These are phyloP conservation scores for Rhagologus leucostigma DNA, from an alignment of 2,113 vertebrate species.

Conservation along the genomic window DNA sequence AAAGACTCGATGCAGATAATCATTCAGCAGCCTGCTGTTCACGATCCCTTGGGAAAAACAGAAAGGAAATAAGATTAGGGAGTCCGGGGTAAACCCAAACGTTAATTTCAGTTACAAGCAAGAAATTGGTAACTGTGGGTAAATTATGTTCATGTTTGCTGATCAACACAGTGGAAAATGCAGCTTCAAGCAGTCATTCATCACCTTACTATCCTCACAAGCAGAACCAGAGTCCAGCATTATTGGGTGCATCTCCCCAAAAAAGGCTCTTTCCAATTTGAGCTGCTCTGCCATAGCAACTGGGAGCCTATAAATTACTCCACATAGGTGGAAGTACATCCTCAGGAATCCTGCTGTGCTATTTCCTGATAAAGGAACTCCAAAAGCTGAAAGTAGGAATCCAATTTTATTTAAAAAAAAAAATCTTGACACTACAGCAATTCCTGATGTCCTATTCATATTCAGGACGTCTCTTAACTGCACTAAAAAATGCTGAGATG, in stretches of 20 bases:
- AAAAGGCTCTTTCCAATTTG: neutral
- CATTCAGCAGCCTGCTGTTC: conserved; percentile 88
- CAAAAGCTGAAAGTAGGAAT: neutral
- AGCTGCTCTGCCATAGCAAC: neutral
- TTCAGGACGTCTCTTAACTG: neutral
- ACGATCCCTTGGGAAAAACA: conserved; percentile 81
- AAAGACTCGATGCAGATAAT: conserved; percentile 89
- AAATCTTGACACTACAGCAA: neutral
- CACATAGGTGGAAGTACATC: neutral
- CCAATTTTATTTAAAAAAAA: neutral
- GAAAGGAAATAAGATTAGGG: neutral
- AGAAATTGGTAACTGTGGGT: neutral
- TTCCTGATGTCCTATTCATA: neutral
- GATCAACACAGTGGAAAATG: neutral
- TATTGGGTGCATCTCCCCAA: neutral
- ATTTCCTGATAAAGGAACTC: neutral
- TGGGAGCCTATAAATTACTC: neutral
- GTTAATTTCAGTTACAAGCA: neutral
- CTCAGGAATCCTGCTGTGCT: neutral
- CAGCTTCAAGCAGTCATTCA: neutral
- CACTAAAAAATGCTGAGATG: neutral
- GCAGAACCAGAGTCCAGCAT: neutral
- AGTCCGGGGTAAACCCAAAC: neutral
- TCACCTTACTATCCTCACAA: neutral
- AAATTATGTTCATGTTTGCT: neutral